Percentiles rank a stretch among this genome's conserved stretches.
phyloP scores from a whole-genome alignment of 1,140 invertebrate species.

The Nephila pilipes region DNA sequence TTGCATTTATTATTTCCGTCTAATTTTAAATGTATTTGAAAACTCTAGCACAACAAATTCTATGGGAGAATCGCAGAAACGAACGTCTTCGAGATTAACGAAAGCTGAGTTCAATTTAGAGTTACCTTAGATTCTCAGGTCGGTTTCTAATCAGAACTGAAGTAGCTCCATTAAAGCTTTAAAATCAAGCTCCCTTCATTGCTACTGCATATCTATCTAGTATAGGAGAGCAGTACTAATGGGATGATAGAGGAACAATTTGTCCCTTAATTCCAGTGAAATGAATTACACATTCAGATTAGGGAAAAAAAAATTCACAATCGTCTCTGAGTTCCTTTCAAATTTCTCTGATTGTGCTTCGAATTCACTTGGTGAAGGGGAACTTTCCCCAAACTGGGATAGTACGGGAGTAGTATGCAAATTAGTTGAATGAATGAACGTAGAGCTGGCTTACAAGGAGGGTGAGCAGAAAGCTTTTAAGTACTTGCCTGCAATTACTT shows the following conservation, averaged over 20 bases:
- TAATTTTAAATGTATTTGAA: not conserved
- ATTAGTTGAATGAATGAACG: slow-evolving; percentile 23
- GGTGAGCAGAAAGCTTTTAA: not conserved
- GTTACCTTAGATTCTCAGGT: not conserved
- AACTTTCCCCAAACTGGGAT: not conserved
- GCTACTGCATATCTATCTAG: not conserved
- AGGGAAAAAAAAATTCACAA: not conserved
- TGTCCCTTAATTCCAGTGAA: not conserved
- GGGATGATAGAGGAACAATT: slow-evolving; percentile 8
- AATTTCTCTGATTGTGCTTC: slow-evolving; percentile 27
- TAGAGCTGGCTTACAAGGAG: not conserved
- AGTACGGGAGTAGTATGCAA: not conserved
- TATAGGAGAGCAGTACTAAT: not conserved
- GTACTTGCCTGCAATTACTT: slow-evolving; percentile 15
- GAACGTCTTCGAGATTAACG: not conserved
- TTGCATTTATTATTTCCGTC: not conserved
- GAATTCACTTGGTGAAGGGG: not conserved
- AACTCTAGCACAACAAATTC: not conserved
- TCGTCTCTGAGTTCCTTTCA: not conserved
- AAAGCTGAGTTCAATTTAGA: not conserved
- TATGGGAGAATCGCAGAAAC: not conserved
- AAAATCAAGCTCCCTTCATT: not conserved
- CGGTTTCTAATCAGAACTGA: slow-evolving; percentile 26
- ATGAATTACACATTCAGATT: slow-evolving; percentile 18
- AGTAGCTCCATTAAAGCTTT: slow-evolving; percentile 6